phyloP scores from a whole-genome alignment of 2,797 vertebrate genomes.

The Enteromius unitaeniatus region DNA sequence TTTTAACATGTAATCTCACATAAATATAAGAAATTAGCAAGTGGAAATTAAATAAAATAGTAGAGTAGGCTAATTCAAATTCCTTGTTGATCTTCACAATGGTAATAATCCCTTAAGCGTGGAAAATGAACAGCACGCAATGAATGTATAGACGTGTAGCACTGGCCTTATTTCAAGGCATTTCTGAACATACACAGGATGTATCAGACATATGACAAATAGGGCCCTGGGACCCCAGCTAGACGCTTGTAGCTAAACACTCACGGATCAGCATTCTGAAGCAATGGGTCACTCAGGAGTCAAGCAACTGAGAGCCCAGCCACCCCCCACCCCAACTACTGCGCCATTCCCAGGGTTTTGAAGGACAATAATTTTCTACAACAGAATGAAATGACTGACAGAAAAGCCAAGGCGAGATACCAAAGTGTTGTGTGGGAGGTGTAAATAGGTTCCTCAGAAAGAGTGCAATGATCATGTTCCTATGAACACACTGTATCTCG shows the following conservation, averaged over 20 bases:
- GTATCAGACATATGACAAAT: slow-evolving; percentile 40
- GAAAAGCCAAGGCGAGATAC: slow-evolving; percentile 57
- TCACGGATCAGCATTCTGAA: slow-evolving; percentile 37
- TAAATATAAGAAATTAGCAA: not conserved
- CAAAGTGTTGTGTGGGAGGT: slow-evolving; percentile 50
- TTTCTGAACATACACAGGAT: slow-evolving; percentile 25
- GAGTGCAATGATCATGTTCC: not conserved
- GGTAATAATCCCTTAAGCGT: slow-evolving; percentile 13
- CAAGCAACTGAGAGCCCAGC: slow-evolving; percentile 39
- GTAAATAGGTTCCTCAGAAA: slow-evolving; percentile 53
- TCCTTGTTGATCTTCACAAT: not conserved
- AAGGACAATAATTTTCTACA: slow-evolving; percentile 25
- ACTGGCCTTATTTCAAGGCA: slow-evolving; percentile 11
- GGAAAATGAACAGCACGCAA: slow-evolving; percentile 31
- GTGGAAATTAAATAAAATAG: not conserved
- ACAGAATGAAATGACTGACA: slow-evolving; percentile 47
- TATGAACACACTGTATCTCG: slow-evolving; percentile 14
- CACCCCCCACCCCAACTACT: slow-evolving; percentile 5
- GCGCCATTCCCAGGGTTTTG: slow-evolving; percentile 14
- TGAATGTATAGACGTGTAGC: slow-evolving; percentile 35
- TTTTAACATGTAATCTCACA: not conserved
- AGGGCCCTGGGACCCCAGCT: slow-evolving; percentile 56
- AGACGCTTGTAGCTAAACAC: slow-evolving; percentile 61
- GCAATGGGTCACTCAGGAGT: slow-evolving; percentile 41
- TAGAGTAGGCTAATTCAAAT: not conserved